Evolutionary conservation across 2,797 vertebrate species (phyloP), one percentile per base, ranked within the genome.

Genomic region (Notolepis coatsorum): DNA sequence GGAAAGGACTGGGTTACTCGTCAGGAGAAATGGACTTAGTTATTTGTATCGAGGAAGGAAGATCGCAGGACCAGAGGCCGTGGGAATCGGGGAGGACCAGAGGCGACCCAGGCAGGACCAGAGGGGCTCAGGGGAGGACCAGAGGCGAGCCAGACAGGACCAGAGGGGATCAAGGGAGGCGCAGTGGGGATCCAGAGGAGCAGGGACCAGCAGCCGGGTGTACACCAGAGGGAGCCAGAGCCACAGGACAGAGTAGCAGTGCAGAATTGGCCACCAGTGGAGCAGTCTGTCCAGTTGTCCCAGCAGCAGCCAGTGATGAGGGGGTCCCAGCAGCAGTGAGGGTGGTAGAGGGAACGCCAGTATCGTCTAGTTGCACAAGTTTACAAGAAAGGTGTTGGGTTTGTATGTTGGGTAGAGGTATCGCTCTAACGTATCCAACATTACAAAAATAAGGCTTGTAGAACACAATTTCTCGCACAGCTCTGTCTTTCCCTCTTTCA

Each of bases 341-440:
- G 83, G 86, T 73, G 85, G 82, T 79, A 79, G 62, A 53, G 73
- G 77, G 80, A 23, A 10, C 61, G 23, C 61, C 41, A 46, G 54
- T 60, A 35, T 81, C 83, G 45, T 66, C 88, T 92, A 91, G 89
- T 89, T 8, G 73, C 82, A 54, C 52, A 80, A 77, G 64, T 86
- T 72, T 75, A 75, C 76, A 50, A 82, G 18, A 61, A 42, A 77
- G 80, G 75, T 18, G 3, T 71, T 91, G 89, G 86, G 93, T 94
- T 94, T 94, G 93, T 94, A 94, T 94, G 38, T 75, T 59, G 79
- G 92, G 90, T 91, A 81, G 78, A 80, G 89, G 93, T 94, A 93
- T 91, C 61, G 67, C 74, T 89, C 83, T 88, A 60, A 76, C 75
- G 23, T 49, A 28, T 1, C 3, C 10, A 39, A 23, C 7, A 53